Evolutionary conservation across 2,797 vertebrate genomes (phyloP).

Genomic region (Ispidina lecontei): DNA sequence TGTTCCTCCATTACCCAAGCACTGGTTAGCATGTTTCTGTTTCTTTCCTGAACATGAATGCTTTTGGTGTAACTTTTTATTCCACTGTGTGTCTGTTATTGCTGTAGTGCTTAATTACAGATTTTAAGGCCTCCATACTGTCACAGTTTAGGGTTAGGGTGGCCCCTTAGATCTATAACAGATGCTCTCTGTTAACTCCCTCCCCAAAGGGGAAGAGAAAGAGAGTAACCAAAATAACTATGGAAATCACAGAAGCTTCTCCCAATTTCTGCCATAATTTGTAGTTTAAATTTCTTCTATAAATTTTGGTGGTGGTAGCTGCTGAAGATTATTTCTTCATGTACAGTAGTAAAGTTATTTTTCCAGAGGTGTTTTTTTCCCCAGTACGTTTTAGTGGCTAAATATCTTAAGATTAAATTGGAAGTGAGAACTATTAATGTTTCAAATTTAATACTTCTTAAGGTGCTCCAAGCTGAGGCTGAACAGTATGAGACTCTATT

Average conservation of each 20-base stretch:
- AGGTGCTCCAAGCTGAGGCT: neutral
- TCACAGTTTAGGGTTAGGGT: no score
- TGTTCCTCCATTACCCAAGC: neutral
- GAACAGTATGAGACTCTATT: neutral
- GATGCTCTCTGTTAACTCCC: no score
- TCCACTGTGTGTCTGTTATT: neutral
- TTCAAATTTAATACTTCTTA: conserved; percentile 11
- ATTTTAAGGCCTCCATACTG: neutral
- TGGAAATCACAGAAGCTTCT: neutral
- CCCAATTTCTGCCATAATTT: neutral
- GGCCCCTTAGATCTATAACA: no score
- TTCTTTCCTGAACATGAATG: neutral
- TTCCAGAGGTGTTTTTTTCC: neutral
- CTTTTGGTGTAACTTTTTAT: neutral
- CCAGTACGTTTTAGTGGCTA: neutral
- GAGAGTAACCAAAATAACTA: neutral
- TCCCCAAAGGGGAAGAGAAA: no score
- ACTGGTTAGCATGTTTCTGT: neutral
- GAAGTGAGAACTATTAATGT: conserved; percentile 3
- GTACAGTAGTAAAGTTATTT: neutral
- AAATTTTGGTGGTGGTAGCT: neutral
- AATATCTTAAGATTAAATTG: neutral
- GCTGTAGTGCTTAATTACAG: neutral
- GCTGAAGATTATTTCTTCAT: neutral
- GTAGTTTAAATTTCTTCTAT: neutral